These are phyloP conservation scores for Eupithecia exiguata DNA, from an alignment of 2,888 invertebrate genomes.

Conservation along the genomic window DNA sequence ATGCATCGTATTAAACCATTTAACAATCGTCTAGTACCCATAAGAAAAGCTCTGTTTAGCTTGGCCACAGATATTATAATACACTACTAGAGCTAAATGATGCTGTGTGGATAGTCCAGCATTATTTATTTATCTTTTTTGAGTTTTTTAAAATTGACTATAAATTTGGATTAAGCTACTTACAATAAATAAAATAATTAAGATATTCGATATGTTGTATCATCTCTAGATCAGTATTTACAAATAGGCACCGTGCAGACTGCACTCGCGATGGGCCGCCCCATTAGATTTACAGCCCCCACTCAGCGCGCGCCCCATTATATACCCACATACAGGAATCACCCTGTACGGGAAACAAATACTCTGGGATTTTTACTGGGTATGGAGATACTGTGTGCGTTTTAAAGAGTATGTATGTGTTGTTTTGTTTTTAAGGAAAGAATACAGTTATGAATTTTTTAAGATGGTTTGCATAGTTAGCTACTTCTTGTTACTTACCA, in stretches of 20 bases:
- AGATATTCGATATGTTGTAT: constrained; percentile 13
- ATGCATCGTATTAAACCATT: too few relatives aligned
- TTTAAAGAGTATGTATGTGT: not conserved
- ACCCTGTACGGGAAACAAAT: constrained; percentile 1
- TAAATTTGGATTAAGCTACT: too few relatives aligned
- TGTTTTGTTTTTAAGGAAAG: not conserved
- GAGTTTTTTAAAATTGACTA: too few relatives aligned
- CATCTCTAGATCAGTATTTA: constrained; percentile 45
- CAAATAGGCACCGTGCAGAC: constrained; percentile 49
- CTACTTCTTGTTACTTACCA: too few relatives aligned
- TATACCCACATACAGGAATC: constrained; percentile 14
- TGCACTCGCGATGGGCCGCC: constrained; percentile 65
- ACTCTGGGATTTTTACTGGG: not conserved
- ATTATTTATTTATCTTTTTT: too few relatives aligned
- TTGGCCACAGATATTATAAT: too few relatives aligned
- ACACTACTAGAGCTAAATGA: too few relatives aligned
- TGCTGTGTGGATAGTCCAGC: too few relatives aligned
- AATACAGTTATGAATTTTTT: not conserved
- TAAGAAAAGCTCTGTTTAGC: too few relatives aligned
- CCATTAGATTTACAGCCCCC: constrained; percentile 61
- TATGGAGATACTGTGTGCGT: not conserved
- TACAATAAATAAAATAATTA: too few relatives aligned
- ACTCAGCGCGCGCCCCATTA: constrained; percentile 26
- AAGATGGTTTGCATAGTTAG: not conserved
- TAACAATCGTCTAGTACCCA: too few relatives aligned